Conservation (phyloP, 1,140 invertebrate genomes). For the Augochlora pura region DNA sequence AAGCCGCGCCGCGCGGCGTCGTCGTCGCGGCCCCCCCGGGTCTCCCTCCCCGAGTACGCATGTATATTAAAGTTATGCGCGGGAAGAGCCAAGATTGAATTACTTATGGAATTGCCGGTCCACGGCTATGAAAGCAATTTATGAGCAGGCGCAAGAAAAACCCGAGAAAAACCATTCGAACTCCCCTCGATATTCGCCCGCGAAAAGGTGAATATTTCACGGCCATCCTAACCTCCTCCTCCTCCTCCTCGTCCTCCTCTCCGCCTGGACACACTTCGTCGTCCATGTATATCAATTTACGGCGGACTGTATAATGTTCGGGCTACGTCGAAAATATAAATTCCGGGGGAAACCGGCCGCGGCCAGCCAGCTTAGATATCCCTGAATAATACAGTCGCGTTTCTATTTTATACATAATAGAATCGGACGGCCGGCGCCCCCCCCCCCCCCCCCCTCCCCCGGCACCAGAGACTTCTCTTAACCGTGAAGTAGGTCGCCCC, state of each 20-base stretch:
- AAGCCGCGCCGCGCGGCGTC: neutral
- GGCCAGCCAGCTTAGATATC: neutral
- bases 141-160: conserved; percentile 45
- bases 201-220: conserved; percentile 55
- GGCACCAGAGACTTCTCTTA: neutral
- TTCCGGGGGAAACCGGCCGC: neutral
- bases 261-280: neutral
- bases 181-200: conserved; percentile 55
- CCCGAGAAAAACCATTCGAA: conserved; percentile 62
- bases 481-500: neutral
- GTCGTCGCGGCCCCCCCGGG: no score
- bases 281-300: conserved; percentile 38
- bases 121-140: conserved; percentile 68
- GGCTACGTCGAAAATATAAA: conserved; percentile 25
- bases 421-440: neutral
- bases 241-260: no score
- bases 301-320: conserved; percentile 20
- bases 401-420: conserved; percentile 21
- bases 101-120: conserved; percentile 69
- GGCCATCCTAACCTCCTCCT: no score
- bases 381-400: conserved; percentile 16
- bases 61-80: conserved; percentile 54
- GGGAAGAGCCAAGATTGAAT: conserved; percentile 70
- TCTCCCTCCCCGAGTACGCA: neutral
- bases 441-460: no score